Evolutionary conservation across 2,888 invertebrate genomes (phyloP).

Genomic region (Hedya salicella): DNA sequence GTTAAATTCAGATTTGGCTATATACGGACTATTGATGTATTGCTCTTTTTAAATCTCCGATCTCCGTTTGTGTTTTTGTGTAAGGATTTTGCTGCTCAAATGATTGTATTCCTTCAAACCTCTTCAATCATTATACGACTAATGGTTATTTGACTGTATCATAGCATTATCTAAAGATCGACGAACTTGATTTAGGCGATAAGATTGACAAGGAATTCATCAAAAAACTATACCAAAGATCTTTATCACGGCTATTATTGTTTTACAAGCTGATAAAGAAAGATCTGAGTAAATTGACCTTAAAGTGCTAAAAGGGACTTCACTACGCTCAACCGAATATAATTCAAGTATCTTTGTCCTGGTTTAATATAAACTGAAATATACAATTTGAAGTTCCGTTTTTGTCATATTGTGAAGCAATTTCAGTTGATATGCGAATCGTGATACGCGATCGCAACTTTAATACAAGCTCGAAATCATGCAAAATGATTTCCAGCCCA

Average conservation of each 20-base stretch:
- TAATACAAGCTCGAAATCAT: constrained; percentile 25
- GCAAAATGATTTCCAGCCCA: constrained; percentile 43
- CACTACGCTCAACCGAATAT: constrained; percentile 7
- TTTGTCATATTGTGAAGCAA: constrained; percentile 55
- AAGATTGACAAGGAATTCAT: constrained; percentile 39
- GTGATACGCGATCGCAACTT: too few species aligned
- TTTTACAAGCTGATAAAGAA: constrained; percentile 35
- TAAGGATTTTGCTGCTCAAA: not conserved
- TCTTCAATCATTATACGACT: constrained; percentile 11
- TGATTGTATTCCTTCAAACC: not conserved
- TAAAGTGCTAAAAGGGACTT: constrained; percentile 34
- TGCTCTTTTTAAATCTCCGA: not conserved
- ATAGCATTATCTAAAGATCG: constrained; percentile 29
- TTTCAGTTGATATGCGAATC: constrained; percentile 56
- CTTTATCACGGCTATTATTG: constrained; percentile 38
- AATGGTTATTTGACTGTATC: constrained; percentile 28
- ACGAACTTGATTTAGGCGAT: constrained; percentile 30
- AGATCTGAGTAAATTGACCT: constrained; percentile 23
- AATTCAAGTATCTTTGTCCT: constrained; percentile 25
- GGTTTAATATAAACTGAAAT: constrained; percentile 29
- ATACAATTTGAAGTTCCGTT: constrained; percentile 49
- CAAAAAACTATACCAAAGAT: constrained; percentile 36
- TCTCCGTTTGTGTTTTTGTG: too few species aligned
- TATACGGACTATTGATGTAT: not conserved
- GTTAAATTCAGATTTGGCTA: not conserved